A percentile compares a stretch with the other conserved stretches of the same genome.
phyloP scores from a whole-genome alignment of 2,113 vertebrate genomes.

The Notothenia coriiceps region DNA sequence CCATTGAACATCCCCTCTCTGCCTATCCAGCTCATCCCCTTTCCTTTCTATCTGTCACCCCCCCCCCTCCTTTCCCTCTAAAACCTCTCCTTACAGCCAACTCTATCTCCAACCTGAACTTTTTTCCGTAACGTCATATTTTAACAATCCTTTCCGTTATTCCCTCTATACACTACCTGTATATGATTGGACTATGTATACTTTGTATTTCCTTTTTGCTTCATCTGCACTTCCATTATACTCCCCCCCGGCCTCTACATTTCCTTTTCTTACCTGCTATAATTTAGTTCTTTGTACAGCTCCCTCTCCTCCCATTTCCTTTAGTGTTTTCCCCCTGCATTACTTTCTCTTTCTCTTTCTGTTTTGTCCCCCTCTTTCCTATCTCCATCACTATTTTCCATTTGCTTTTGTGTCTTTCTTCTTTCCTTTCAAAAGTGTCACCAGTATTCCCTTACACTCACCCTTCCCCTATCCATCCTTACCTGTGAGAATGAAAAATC shows the following conservation, averaged over 20 bases:
- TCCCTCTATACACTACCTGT: neutral
- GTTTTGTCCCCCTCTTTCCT: neutral
- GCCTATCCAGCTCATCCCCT: conserved; percentile 42
- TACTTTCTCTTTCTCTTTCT: neutral
- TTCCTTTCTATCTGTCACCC: conserved; percentile 22
- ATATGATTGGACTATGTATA: neutral
- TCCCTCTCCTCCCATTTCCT: neutral
- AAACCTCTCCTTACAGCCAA: conserved; percentile 8
- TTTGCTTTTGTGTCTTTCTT: neutral
- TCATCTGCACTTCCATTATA: conserved; percentile 6
- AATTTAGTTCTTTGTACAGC: neutral
- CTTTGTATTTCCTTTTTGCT: neutral
- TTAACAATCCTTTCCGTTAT: conserved; percentile 7
- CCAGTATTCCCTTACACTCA: neutral
- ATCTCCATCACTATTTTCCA: neutral
- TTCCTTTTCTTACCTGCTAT: neutral
- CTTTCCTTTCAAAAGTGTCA: neutral
- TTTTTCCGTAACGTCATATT: neutral
- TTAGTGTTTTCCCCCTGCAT: neutral
- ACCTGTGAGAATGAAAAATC: neutral
- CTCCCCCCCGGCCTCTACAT: neutral
- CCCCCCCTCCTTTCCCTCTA: conserved; percentile 4
- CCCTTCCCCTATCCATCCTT: neutral
- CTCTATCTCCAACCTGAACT: neutral
- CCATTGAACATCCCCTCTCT: conserved; percentile 59